phyloP scores from a whole-genome alignment of 2,888 invertebrate genomes.

The Xestia xanthographa region DNA sequence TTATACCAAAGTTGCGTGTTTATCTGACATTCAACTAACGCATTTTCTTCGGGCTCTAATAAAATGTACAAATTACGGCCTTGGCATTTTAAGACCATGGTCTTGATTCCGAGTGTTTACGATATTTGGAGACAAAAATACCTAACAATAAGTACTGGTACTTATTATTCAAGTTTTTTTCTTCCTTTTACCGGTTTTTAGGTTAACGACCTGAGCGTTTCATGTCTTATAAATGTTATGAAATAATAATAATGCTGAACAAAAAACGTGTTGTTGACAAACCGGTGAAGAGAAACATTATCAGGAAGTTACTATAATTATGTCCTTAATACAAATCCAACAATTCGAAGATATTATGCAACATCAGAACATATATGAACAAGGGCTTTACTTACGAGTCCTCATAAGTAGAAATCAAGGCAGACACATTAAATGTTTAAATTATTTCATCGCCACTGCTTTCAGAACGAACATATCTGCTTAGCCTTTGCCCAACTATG shows the following conservation, averaged over 20 bases:
- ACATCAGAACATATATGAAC: background rate
- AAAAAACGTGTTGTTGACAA: background rate
- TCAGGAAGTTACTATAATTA: accelerated
- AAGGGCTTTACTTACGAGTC: background rate
- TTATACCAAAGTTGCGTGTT: constrained; percentile 1
- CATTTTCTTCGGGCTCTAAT: constrained; percentile 6
- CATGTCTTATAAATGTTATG: background rate
- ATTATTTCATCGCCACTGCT: background rate
- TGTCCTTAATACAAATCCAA: background rate
- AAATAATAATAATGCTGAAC: background rate
- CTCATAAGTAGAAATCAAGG: background rate
- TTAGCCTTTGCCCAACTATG: too few species aligned
- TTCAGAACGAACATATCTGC: too few species aligned
- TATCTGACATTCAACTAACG: constrained; percentile 4
- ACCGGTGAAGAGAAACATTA: background rate
- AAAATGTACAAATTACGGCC: constrained; percentile 7
- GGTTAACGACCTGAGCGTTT: constrained; percentile 24
- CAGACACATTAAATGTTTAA: background rate
- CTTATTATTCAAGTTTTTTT: constrained; percentile 5
- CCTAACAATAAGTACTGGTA: background rate
- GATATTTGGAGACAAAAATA: background rate
- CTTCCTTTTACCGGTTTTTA: constrained; percentile 5
- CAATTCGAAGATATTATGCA: background rate
- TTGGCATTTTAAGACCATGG: background rate
- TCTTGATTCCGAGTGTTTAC: background rate